A percentile compares a stretch with the other conserved stretches of the same genome.
Evolutionary conservation across 1,140 invertebrate genomes (phyloP).

Genomic region (Bombus ignitus): DNA sequence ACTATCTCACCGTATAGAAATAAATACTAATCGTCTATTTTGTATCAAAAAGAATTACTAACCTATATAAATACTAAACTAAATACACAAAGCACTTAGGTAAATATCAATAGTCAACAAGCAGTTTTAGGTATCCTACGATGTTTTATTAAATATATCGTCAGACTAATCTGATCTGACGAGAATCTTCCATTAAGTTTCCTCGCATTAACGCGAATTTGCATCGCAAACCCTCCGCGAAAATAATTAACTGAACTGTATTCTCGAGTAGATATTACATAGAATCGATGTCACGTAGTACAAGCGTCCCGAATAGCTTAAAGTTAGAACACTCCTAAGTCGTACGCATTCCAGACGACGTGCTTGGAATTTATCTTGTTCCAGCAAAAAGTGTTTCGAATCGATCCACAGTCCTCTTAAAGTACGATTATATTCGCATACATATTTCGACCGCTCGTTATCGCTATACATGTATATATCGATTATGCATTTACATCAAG

Average conservation of each 20-base stretch:
- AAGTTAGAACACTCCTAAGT: slow-evolving; percentile 8
- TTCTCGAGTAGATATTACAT: neutral
- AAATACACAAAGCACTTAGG: neutral
- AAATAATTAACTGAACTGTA: slow-evolving; percentile 4
- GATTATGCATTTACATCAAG: neutral
- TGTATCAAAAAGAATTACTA: too few species aligned
- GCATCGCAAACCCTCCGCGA: too few species aligned
- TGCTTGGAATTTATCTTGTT: neutral
- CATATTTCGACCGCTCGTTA: neutral
- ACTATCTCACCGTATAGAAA: too few species aligned
- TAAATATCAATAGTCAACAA: neutral
- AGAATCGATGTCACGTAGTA: slow-evolving; percentile 1
- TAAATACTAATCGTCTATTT: too few species aligned
- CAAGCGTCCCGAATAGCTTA: slow-evolving; percentile 6
- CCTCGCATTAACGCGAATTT: neutral
- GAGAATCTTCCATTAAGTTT: slow-evolving; percentile 2
- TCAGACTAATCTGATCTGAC: neutral
- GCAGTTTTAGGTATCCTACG: neutral
- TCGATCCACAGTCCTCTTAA: neutral
- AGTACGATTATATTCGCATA: neutral
- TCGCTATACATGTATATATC: too few species aligned
- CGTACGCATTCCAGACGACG: neutral
- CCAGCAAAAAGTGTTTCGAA: neutral
- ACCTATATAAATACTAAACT: neutral
- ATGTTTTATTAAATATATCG: neutral